Evolutionary conservation across 2,888 invertebrate genomes (phyloP).

Genomic region (Eupithecia subfuscata): DNA sequence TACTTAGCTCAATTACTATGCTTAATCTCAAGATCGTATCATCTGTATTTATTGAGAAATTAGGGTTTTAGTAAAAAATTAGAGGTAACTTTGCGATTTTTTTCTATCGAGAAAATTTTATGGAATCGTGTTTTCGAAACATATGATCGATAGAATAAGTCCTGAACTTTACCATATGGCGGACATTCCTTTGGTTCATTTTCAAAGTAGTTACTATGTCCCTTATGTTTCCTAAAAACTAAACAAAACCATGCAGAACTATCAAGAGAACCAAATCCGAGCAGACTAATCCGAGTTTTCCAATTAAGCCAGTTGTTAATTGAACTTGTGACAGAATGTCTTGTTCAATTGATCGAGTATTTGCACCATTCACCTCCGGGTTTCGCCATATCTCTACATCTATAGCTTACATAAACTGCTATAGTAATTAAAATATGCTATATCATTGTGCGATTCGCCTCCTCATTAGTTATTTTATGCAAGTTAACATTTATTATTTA

Average conservation of each 20-base stretch:
- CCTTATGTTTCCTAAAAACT: no score
- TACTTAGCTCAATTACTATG: no score
- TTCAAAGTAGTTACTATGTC: no score
- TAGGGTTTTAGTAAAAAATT: no score
- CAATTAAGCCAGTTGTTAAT: conserved; percentile 27
- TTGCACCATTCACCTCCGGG: conserved; percentile 25
- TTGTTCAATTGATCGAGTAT: conserved; percentile 25
- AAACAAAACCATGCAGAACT: neutral
- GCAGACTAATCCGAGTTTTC: conserved; percentile 1
- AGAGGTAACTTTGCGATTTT: no score
- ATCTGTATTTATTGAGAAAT: no score
- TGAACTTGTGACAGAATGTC: conserved; percentile 24
- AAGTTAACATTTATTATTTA: neutral
- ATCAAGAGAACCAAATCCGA: neutral
- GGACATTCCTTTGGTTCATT: no score
- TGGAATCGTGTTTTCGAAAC: no score
- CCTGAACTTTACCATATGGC: no score
- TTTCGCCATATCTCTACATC: conserved; percentile 22
- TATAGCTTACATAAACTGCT: neutral
- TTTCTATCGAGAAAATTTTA: no score
- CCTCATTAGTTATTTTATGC: neutral
- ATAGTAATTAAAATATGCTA: neutral
- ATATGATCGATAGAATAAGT: no score
- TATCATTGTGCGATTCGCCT: neutral
- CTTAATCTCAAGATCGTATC: no score